Conservation (phyloP, 2,888 invertebrate genomes). For the Teleogryllus oceanicus region DNA sequence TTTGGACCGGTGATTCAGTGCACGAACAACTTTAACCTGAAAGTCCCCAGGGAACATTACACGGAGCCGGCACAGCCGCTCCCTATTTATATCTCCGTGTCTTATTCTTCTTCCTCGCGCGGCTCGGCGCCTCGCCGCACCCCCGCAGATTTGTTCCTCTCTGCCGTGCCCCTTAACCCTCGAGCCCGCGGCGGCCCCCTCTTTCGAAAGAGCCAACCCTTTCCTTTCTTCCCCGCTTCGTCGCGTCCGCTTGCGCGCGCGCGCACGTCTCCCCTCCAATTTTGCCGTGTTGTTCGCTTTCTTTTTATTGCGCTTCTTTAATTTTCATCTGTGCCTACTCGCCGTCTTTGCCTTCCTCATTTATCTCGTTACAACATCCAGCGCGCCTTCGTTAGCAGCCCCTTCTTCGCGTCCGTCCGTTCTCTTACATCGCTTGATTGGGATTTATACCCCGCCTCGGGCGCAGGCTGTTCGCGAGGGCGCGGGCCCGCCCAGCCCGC, state of each 20-base stretch:
- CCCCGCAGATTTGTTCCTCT: not conserved
- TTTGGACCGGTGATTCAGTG: slow-evolving; percentile 11
- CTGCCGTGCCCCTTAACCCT: not conserved
- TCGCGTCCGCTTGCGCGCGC: not conserved
- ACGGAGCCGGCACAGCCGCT: not conserved
- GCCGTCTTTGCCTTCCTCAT: not conserved
- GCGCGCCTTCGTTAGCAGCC: not conserved
- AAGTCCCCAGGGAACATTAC: not conserved
- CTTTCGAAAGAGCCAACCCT: too few relatives aligned
- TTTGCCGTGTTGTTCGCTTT: not conserved
- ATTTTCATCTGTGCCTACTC: not conserved
- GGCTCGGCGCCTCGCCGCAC: not conserved
- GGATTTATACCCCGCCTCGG: not conserved
- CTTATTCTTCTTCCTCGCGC: slow-evolving; percentile 12
- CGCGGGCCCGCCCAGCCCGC: too few relatives aligned
- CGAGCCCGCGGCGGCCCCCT: not conserved
- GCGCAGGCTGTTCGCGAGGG: too few relatives aligned
- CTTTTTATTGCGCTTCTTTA: not conserved
- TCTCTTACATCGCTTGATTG: not conserved
- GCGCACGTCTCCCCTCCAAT: not conserved
- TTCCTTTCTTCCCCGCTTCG: not conserved
- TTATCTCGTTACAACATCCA: not conserved
- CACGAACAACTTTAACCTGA: slow-evolving; percentile 18
- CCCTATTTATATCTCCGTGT: not conserved
- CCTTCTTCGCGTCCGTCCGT: not conserved